Percentiles rank a stretch among this genome's conserved stretches.
Evolutionary conservation across 2,888 invertebrate genomes (phyloP).

Genomic region (Aphidius colemani): DNA sequence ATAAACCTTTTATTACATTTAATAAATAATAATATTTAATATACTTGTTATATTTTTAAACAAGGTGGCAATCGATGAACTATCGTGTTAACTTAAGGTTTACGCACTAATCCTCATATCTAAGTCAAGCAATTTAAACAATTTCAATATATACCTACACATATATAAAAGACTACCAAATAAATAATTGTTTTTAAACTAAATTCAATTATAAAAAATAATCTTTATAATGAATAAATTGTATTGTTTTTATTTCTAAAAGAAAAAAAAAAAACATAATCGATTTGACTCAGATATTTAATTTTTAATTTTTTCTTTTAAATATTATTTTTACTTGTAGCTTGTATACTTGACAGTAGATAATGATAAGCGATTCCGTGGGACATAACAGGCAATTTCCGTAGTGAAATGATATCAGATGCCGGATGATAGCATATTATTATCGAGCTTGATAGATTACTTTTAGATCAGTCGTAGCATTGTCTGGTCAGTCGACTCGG

Average conservation of each 20-base stretch:
- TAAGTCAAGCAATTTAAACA: too few species aligned
- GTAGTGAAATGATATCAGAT: conserved; percentile 27
- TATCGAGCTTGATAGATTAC: conserved; percentile 27
- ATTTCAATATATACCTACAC: too few species aligned
- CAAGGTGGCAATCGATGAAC: too few species aligned
- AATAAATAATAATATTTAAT: neutral
- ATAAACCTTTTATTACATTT: too few species aligned
- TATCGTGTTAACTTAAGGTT: too few species aligned
- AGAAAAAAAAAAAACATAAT: neutral
- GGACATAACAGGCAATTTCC: conserved; percentile 31
- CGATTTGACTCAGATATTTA: conserved; percentile 3
- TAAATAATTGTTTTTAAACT: too few species aligned
- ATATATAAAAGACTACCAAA: too few species aligned
- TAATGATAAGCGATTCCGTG: conserved; percentile 36
- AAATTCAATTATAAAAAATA: too few species aligned
- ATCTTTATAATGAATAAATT: neutral
- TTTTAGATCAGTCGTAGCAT: neutral
- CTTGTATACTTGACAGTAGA: conserved; percentile 15
- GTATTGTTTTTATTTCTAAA: neutral
- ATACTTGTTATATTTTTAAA: neutral
- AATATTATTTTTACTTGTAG: conserved; percentile 7
- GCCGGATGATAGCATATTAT: conserved; percentile 24
- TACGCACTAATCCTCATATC: too few species aligned
- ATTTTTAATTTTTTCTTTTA: neutral
- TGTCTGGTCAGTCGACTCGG: conserved; percentile 11